Evolutionary conservation across 2,113 vertebrate species (phyloP), one percentile per base, ranked within the genome.

Genomic region (Nettapus auritus): DNA sequence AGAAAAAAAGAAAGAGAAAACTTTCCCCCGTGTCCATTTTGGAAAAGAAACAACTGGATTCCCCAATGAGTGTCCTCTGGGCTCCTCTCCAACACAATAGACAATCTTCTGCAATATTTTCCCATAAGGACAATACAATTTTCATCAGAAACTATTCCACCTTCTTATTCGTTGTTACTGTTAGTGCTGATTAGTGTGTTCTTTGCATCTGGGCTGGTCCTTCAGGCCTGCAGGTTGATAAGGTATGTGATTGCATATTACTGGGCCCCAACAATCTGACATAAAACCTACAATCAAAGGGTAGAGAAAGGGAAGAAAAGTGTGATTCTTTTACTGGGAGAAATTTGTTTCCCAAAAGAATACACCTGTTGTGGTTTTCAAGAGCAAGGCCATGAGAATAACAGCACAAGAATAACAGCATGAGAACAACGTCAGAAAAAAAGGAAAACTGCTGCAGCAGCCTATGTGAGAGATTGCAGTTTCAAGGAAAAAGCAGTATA

Each of bases 101-200:
- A 20, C 6, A 73, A 80, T 66, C 1, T 1, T 5, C 15, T 38
- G 22, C 9, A 71, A 73, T 11, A 2, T 13, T 69, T 62, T 82
- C 40, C 55, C 11, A 31, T 0, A 55, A 8, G 7, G 19, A 50
- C 8, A 22, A 8, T 19, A n/a, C 8, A 28, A 48, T 48, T 38
- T 59, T 78, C 25, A 40, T 21, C 31, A 75, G 62, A 21, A 70
- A 12, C 15, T 29, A 26, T 31, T 62, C 2, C 2, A 31, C 2
- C 1, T 2, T 63, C 13, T 1, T 7, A 4, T 2, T 64, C 8
- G 1, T 36, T 55, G 50, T 57, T 34, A 3, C 19, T 57, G 18
- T 40, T 68, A 70, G 9, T 50, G 15, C n/a, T 78, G 52, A 2
- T 16, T 83, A 40, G 11, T 73, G 29, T 7, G 18, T 0, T 0